Base-by-base conservation (phyloP, 2,797 vertebrate genomes). In the Smutsia gigantea region DNA sequence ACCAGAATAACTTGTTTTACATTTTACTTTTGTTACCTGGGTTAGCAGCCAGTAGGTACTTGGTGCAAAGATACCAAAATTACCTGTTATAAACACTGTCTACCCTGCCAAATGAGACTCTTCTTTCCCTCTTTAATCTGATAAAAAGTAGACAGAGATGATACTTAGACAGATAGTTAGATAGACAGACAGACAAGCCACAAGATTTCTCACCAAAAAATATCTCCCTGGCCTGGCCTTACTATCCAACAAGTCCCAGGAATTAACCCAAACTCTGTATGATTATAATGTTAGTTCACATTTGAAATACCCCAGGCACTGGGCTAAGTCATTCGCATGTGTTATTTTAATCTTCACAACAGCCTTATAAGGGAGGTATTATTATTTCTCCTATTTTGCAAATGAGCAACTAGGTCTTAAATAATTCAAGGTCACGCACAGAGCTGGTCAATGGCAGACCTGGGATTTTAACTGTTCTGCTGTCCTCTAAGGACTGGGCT, bases 311-410 rank as follows among this genome's bases (percentile, higher is more conserved):
- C 21, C 21, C 51, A 78, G n/a, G 14, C 39, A 69, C 53, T 77
- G 14, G 7, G 27, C 49, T 82, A 53, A 91, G 37, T 96, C 79
- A 83, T 64, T 81, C 23, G 1, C 10, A 21, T 4, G 11, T 53
- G 39, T 55, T 55, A 69, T n/a, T 78, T 94, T 78, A 71, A 63
- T 37, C 85, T 39, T 93, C 37, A 78, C 14, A 82, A 51, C 14
- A 72, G 21, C 19, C 39, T 49, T 74, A 39, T 8, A 37, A 74
- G 57, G 69, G 46, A 18, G 12, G 34, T 55, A 87, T 79, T 69
- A n/a, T 46, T 34, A 89, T 77, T 86, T 87, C 34, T 93, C 37
- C 93, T 57, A 59, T 53, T 90, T 93, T 90, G 57, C 13, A 83
- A 19, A 81, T 11, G 15, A 82, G 34, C 19, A 39, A 86, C 42